Evolutionary conservation across 1,140 invertebrate genomes (phyloP), one percentile per base, ranked within the genome.

Genomic region (Cylas formicarius): DNA sequence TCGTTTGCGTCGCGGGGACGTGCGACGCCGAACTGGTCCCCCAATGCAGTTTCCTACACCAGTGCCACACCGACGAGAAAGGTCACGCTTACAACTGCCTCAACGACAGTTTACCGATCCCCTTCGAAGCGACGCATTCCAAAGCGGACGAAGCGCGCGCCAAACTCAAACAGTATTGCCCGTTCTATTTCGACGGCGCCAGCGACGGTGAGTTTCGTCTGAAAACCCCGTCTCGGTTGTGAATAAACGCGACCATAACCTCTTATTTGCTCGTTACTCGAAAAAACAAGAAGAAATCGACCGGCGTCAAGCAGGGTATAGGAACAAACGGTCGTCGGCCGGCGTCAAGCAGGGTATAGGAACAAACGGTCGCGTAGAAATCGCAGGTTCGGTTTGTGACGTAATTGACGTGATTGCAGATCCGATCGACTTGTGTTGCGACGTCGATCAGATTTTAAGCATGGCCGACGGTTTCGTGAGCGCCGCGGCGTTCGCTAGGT

Each of bases 401-500:
- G n/a, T n/a, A n/a, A n/a, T n/a, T n/a, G n/a, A n/a, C n/a, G n/a
- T n/a, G n/a, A n/a, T 44, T 44, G 18, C 16, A 51, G 64, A 54
- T 9, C 18, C 50, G 11, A 59, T 58, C 1, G 18, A 34, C 26
- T 50, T 67, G 56, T 82, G 80, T 47, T 82, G 80, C 50, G 66
- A 73, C 43, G 44, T 28, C 0, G 34, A 36, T 0, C 77, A 79
- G 58, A 50, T 78, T 0, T 4, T 36, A 0, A 57, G 53, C 1
- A 72, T 79, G 61, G 53, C 71, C 0, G 2, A 50, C 0, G 70
- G 66, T 10, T 54, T 80, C 19, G 13, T 48, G 0, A 63, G 72
- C 40, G 73, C 73, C 1, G 74, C 75, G 9, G 58, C 81, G 5
- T 74, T 76, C 28, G 69, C 72, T 3, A 66, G 80, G 8, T 82